phyloP scores from a whole-genome alignment of 2,888 invertebrate species.

The Clepsis dumicolana region DNA sequence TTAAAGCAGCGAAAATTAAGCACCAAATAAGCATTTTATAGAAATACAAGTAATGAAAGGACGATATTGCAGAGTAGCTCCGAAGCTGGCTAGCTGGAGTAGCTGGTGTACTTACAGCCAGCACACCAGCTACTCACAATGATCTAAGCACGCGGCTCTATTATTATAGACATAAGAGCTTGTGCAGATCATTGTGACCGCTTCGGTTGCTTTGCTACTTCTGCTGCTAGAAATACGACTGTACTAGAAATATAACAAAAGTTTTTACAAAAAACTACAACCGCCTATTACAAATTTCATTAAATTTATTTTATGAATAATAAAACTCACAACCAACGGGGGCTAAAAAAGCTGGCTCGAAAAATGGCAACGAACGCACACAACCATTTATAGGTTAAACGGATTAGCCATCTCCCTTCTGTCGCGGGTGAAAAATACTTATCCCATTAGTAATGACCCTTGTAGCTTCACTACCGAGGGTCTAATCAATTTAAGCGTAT shows the following conservation, averaged over 20 bases:
- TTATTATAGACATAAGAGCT: no score
- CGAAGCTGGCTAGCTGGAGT: no score
- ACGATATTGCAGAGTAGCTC: neutral
- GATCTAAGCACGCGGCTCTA: no score
- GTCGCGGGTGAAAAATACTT: neutral
- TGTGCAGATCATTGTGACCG: no score
- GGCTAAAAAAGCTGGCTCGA: neutral
- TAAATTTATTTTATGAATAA: neutral
- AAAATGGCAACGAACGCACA: constrained; percentile 1
- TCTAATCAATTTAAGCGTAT: constrained; percentile 27
- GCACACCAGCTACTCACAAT: no score
- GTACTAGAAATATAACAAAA: neutral
- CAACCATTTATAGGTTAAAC: constrained; percentile 13
- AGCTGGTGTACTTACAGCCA: no score
- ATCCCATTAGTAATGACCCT: constrained; percentile 19
- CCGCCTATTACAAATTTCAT: neutral
- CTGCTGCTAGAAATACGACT: neutral
- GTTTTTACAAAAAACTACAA: neutral
- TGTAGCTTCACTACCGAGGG: constrained; percentile 18
- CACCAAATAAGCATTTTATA: neutral
- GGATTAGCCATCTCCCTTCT: constrained; percentile 7
- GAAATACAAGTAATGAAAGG: neutral
- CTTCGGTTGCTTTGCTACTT: no score
- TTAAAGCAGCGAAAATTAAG: constrained; percentile 1
- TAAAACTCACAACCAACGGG: neutral